Evolutionary conservation across 2,113 vertebrate genomes (phyloP).

Genomic region (Daphoenositta chrysoptera): DNA sequence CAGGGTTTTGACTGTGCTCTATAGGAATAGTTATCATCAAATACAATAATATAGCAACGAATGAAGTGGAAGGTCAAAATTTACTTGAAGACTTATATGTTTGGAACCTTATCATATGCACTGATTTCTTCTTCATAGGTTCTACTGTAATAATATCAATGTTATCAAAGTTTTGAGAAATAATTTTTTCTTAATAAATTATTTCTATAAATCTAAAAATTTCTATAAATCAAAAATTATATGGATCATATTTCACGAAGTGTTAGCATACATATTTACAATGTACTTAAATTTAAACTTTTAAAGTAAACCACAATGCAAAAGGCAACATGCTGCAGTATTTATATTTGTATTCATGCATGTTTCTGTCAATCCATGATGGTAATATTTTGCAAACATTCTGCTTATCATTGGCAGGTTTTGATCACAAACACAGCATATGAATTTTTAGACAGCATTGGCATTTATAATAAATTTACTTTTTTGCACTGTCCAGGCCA

Average conservation of each 20-base stretch:
- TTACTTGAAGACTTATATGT: not conserved
- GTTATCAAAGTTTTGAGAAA: not conserved
- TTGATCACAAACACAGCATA: not conserved
- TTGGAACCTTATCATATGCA: not conserved
- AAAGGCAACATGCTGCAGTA: not conserved
- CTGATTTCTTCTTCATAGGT: not conserved
- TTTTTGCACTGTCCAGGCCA: not conserved
- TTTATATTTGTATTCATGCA: not conserved
- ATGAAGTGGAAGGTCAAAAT: not conserved
- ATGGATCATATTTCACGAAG: not conserved
- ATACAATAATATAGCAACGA: not conserved
- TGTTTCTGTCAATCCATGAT: not conserved
- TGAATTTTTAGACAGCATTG: not conserved
- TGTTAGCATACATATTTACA: not conserved
- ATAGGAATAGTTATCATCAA: not conserved
- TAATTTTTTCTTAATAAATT: not conserved
- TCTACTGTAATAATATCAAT: not conserved
- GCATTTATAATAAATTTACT: not conserved
- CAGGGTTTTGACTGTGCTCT: not conserved
- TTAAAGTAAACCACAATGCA: not conserved
- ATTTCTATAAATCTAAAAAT: not conserved
- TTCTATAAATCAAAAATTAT: not conserved
- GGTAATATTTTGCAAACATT: not conserved
- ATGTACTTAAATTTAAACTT: not conserved
- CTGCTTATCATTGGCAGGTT: not conserved